Conservation (phyloP, 1,140 invertebrate genomes). For the Drosophila nigrodunni region DNA sequence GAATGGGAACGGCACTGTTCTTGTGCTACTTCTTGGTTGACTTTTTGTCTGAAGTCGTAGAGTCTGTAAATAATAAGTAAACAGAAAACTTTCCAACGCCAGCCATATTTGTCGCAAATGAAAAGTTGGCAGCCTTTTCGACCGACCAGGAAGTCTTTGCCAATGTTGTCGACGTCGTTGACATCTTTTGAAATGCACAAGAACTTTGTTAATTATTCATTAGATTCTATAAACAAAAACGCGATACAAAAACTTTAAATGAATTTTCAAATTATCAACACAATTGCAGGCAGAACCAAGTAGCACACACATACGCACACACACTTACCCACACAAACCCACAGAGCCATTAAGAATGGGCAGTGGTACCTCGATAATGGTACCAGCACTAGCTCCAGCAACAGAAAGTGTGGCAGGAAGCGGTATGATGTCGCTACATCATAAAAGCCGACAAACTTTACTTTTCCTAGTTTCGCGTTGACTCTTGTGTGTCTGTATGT, state of each 20-base stretch:
- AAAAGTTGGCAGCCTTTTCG: conserved; percentile 73
- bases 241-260: conserved; percentile 84
- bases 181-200: conserved; percentile 81
- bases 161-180: conserved; percentile 52
- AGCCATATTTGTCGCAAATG: conserved; percentile 81
- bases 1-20: conserved; percentile 2
- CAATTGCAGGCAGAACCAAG: conserved; percentile 80
- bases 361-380: conserved; percentile 57
- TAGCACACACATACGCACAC: conserved; percentile 27
- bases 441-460: conserved; percentile 79
- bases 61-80: conserved; percentile 82
- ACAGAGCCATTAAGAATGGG: conserved; percentile 20
- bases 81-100: conserved; percentile 72
- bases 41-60: conserved; percentile 52
- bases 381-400: conserved; percentile 33
- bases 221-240: conserved; percentile 84
- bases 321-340: conserved; percentile 22
- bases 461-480: conserved; percentile 48
- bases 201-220: conserved; percentile 84
- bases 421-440: conserved; percentile 54
- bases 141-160: conserved; percentile 58
- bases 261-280: conserved; percentile 84
- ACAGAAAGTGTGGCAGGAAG: conserved; percentile 4
- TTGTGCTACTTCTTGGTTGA: conserved; percentile 40
- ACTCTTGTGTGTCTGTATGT: conserved; percentile 33